These are phyloP conservation scores for Typhlichthys subterraneus DNA, from an alignment of 2,797 vertebrate genomes.

Conservation along the genomic window DNA sequence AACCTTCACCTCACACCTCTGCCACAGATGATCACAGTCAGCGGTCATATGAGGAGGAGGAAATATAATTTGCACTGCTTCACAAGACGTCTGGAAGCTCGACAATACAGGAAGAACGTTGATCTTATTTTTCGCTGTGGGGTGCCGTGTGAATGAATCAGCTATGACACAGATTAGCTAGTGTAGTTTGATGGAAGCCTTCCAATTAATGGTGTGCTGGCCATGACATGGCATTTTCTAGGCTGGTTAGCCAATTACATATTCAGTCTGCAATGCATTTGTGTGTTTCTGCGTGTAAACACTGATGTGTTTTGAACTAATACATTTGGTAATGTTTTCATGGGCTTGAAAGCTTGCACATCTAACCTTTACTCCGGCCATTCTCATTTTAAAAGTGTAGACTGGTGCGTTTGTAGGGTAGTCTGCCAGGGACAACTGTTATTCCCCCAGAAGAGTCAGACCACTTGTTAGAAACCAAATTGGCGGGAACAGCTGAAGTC, in stretches of 20 bases:
- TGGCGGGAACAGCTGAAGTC: slow-evolving; percentile 51
- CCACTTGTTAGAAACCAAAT: slow-evolving; percentile 26
- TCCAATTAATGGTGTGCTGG: not conserved
- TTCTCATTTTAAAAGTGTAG: slow-evolving; percentile 26
- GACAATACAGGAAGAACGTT: slow-evolving; percentile 37
- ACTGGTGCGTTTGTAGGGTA: slow-evolving; percentile 11
- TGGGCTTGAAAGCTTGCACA: not conserved
- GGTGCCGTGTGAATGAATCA: not conserved
- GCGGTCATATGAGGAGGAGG: slow-evolving; percentile 56
- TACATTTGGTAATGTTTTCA: not conserved
- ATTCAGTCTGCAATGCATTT: not conserved
- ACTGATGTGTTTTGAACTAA: not conserved
- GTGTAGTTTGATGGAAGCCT: not conserved
- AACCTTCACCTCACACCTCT: slow-evolving; percentile 54
- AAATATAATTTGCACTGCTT: slow-evolving; percentile 61
- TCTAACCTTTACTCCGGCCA: not conserved
- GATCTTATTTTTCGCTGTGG: slow-evolving; percentile 16
- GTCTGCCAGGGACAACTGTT: not conserved
- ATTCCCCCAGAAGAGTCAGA: slow-evolving; percentile 25
- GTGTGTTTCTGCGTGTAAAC: slow-evolving; percentile 2
- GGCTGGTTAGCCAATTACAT: not conserved
- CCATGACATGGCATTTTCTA: not conserved
- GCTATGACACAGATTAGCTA: not conserved
- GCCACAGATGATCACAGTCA: slow-evolving; percentile 56
- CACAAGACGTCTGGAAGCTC: slow-evolving; percentile 29